These are phyloP conservation scores for Neolamprologus cancellatus DNA, from an alignment of 2,113 vertebrate genomes.

Conservation along the genomic window DNA sequence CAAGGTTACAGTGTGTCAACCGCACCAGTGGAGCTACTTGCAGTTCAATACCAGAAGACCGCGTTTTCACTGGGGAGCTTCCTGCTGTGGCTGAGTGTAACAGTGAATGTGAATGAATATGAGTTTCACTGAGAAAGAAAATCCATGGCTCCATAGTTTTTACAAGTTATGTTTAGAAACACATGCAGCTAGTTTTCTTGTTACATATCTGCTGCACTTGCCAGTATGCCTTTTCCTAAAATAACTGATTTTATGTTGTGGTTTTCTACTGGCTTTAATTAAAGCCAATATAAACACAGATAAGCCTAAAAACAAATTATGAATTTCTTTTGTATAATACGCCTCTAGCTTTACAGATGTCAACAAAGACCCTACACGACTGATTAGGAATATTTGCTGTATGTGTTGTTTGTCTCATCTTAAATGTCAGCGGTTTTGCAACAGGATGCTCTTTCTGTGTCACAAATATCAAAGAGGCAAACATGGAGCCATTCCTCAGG, in stretches of 20 bases:
- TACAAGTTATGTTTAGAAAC: neutral
- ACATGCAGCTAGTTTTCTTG: neutral
- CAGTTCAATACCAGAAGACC: conserved; percentile 1
- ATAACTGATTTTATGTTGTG: neutral
- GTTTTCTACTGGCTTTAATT: neutral
- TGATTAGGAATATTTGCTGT: neutral
- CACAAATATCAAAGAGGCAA: conserved; percentile 39
- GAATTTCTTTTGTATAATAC: neutral
- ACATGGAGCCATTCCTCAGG: conserved; percentile 13
- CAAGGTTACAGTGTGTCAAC: neutral
- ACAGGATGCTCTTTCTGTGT: conserved; percentile 33
- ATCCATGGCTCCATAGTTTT: neutral
- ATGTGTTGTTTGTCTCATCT: conserved; percentile 1
- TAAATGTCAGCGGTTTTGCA: conserved; percentile 37
- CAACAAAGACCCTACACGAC: neutral
- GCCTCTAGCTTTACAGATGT: neutral
- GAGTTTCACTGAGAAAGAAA: neutral
- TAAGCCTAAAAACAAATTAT: neutral
- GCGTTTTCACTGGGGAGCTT: neutral
- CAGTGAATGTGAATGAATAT: conserved; percentile 17
- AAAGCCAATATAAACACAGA: neutral
- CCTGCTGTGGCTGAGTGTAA: neutral
- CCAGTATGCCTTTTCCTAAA: neutral
- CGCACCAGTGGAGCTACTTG: neutral
- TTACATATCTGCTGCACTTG: neutral